A percentile compares a stretch with the other conserved stretches of the same genome.
Conservation (phyloP, 2,888 invertebrate genomes). For the Stenurella melanura region DNA sequence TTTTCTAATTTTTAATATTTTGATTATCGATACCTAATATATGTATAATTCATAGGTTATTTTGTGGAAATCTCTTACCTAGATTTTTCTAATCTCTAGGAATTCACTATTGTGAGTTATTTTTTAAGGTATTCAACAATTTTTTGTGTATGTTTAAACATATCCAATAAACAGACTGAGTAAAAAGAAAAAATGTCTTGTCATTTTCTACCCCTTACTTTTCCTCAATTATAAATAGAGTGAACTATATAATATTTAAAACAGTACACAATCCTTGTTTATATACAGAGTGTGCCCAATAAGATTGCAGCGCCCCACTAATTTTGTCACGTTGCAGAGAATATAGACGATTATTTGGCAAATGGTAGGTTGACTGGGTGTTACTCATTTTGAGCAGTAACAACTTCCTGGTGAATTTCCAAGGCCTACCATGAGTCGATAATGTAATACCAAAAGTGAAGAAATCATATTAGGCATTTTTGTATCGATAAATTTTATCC, state of each 20-base stretch:
- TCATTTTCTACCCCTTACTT: neutral
- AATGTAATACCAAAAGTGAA: no score
- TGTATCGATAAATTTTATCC: no score
- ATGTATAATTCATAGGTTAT: constrained; percentile 47
- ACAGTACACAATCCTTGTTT: no score
- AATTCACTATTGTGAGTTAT: constrained; percentile 57
- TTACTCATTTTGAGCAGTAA: no score
- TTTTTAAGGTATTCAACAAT: constrained; percentile 59
- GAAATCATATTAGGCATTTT: no score
- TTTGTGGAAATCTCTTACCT: constrained; percentile 47
- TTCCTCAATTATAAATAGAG: neutral
- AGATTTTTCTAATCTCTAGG: constrained; percentile 47
- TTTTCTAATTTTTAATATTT: constrained; percentile 59
- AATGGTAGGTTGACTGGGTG: no score
- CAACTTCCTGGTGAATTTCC: no score
- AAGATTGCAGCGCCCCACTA: no score
- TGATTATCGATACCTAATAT: constrained; percentile 49
- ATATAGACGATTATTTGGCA: no score
- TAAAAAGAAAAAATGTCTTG: constrained; percentile 32
- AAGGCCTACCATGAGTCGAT: no score
- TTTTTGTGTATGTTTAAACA: constrained; percentile 70
- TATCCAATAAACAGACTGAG: constrained; percentile 72
- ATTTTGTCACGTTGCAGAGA: no score
- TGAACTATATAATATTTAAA: neutral
- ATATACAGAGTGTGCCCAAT: no score